Evolutionary conservation across 2,888 invertebrate genomes (phyloP).

Genomic region (Orthosia incerta): DNA sequence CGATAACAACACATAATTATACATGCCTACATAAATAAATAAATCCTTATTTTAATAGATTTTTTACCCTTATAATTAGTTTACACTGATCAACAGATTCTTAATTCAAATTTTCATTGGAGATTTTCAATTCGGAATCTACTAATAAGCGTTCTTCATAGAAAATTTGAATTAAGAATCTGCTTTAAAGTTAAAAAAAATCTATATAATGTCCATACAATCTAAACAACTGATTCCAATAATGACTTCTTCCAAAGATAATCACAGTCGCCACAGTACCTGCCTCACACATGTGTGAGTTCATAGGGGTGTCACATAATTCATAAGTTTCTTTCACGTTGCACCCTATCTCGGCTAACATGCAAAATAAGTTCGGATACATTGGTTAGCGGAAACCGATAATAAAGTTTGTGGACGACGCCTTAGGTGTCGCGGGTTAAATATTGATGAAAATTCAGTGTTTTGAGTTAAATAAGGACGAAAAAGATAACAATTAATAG

Average conservation of each 20-base stretch:
- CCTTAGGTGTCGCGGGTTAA: conserved; percentile 59
- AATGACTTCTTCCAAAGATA: conserved; percentile 23
- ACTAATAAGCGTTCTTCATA: no score
- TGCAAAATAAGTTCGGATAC: conserved; percentile 88
- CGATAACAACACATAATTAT: no score
- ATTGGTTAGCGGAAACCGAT: conserved; percentile 83
- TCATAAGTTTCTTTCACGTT: conserved; percentile 86
- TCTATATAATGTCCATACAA: background rate
- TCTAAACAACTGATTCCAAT: background rate
- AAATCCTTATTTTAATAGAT: no score
- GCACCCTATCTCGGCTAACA: conserved; percentile 85
- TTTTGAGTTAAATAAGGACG: background rate
- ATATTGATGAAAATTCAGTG: conserved; percentile 47
- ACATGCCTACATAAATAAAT: no score
- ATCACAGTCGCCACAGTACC: conserved; percentile 35
- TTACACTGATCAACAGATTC: no score
- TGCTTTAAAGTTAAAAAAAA: no score
- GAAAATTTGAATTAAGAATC: no score
- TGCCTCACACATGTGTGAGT: conserved; percentile 24
- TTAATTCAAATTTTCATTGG: no score
- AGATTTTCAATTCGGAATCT: no score
- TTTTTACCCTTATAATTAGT: no score
- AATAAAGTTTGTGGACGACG: conserved; percentile 77
- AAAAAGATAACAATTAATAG: background rate
- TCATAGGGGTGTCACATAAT: conserved; percentile 75